phyloP scores from a whole-genome alignment of 2,888 invertebrate species.

The Drosophila flavopinicola region DNA sequence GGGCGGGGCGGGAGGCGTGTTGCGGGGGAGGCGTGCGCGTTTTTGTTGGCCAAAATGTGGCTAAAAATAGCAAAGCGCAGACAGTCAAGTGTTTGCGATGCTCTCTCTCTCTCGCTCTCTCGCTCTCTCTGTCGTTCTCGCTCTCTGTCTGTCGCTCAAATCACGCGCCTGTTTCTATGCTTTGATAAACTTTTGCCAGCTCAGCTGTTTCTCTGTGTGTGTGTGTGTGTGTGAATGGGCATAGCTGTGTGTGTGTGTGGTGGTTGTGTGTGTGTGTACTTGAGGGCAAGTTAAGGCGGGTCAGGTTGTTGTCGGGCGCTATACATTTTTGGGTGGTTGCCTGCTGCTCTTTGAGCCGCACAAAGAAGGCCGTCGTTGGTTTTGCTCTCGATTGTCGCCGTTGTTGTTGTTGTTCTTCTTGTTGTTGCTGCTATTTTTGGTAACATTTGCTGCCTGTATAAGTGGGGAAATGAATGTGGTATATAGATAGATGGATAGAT shows the following conservation, averaged over 20 bases:
- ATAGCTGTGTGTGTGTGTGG: slow-evolving; percentile 4
- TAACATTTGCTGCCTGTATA: slow-evolving; percentile 53
- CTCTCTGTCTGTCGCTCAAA: slow-evolving; percentile 31
- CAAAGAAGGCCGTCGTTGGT: slow-evolving; percentile 36
- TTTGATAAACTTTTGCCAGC: slow-evolving; percentile 69
- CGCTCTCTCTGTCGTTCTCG: neutral
- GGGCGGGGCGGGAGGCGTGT: neutral
- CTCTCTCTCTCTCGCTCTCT: slow-evolving; percentile 9
- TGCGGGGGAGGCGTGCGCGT: slow-evolving; percentile 14
- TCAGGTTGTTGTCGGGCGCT: slow-evolving; percentile 65
- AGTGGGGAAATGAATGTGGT: slow-evolving; percentile 47
- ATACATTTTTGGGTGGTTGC: slow-evolving; percentile 37
- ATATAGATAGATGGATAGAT: neutral
- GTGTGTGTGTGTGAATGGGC: slow-evolving; percentile 12
- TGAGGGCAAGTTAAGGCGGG: slow-evolving; percentile 72
- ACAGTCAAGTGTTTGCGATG: slow-evolving; percentile 50
- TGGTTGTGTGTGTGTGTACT: slow-evolving; percentile 45
- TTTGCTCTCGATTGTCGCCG: slow-evolving; percentile 42
- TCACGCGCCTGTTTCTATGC: slow-evolving; percentile 74
- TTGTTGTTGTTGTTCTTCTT: slow-evolving; percentile 32
- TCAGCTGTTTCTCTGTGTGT: slow-evolving; percentile 48
- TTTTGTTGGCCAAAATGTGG: slow-evolving; percentile 55
- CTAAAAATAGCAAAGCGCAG: slow-evolving; percentile 60
- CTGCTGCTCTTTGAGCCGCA: slow-evolving; percentile 39
- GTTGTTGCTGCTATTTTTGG: slow-evolving; percentile 72